These are phyloP conservation scores for Drosophila sechellia DNA, from an alignment of 1,140 invertebrate genomes.

Conservation along the genomic window DNA sequence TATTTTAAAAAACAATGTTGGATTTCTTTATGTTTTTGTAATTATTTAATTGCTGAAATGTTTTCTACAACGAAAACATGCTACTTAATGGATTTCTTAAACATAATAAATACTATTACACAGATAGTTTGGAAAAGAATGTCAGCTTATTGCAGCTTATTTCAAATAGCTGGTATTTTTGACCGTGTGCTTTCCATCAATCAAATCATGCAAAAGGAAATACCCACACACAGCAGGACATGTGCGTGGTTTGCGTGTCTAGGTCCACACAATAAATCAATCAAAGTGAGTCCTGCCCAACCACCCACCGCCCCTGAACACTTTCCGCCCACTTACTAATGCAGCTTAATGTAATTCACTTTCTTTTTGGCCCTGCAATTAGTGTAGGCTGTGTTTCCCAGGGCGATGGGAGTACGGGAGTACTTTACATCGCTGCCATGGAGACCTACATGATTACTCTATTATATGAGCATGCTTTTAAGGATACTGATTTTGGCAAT, in stretches of 20 bases:
- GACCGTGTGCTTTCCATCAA: conserved; percentile 23
- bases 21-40: too few relatives aligned
- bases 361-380: conserved; percentile 15
- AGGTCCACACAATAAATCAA: conserved; percentile 49
- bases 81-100: too few relatives aligned
- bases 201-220: conserved; percentile 39
- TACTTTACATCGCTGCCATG: neutral
- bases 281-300: conserved; percentile 27
- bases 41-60: too few relatives aligned
- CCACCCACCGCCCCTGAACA: neutral
- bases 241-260: conserved; percentile 41
- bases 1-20: too few relatives aligned
- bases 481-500: neutral
- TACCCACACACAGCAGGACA: conserved; percentile 12
- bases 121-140: too few relatives aligned
- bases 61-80: too few relatives aligned
- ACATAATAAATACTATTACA: too few relatives aligned
- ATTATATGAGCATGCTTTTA: conserved; percentile 14
- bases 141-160: too few relatives aligned
- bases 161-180: conserved; percentile 4
- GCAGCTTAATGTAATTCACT: conserved; percentile 38
- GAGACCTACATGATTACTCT: neutral
- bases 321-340: conserved; percentile 21
- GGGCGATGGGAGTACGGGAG: conserved; percentile 7
- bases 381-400: conserved; percentile 9